Base-by-base conservation (phyloP, 2,888 invertebrate genomes). In the Nowickia ferox region DNA sequence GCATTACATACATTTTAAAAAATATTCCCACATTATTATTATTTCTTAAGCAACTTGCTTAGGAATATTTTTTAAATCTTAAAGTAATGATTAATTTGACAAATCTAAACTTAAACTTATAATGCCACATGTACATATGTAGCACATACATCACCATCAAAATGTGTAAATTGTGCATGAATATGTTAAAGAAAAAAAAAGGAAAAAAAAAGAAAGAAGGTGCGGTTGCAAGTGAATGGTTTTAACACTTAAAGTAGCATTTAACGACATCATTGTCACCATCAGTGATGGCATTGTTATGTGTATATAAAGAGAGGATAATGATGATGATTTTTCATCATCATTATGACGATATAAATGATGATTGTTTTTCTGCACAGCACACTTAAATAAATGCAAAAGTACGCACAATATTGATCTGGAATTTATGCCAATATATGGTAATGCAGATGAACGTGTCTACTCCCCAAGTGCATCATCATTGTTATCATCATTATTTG, bases 371-470 rank as follows among this genome's bases (percentile, higher is more conserved):
- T 69, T 15, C 55, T 63, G 30, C 44, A 63, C 74, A 77, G 51
- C 71, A 74, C 84, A 78, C 69, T 84, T 84, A 69, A 78, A 78
- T 61, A 78, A 77, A 77, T 53, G n/a, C 17, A 55, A 1, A 79
- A 57, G 42, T 68, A 80, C 74, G 69, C 79, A 71, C 72, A 84
- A 80, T 68, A 84, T 84, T 86, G 86, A 84, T 86, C 79, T 84
- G 87, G 91, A 91, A 91, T 91, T 90, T 90, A 91, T 90, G 89
- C 91, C 90, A 90, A 90, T 91, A 86, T 83, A 91, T 91, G 91
- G 91, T 89, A 89, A 91, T 90, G 89, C 88, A 90, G 71, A 84
- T 83, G 82, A 81, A 81, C 74, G 87, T 88, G 87, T 75, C 77
- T 83, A 87, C 86, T 78, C 78, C 85, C 79, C 79, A 90, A 89